Evolutionary conservation across 2,888 invertebrate genomes (phyloP).

Genomic region (Disparrhopalites patrizii): DNA sequence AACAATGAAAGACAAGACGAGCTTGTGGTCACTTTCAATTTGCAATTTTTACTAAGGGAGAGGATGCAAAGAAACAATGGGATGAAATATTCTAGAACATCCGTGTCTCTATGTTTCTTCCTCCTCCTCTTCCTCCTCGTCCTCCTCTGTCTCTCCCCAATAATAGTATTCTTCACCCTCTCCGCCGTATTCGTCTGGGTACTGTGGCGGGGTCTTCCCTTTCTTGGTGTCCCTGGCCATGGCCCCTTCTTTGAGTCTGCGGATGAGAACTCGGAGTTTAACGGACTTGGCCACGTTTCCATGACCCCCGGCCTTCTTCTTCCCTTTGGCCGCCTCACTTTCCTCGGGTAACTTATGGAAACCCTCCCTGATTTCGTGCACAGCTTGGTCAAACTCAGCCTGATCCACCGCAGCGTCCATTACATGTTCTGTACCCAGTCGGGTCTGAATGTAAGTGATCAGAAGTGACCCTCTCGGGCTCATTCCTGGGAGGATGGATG

Average conservation of each 20-base stretch:
- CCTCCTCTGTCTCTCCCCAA: no score
- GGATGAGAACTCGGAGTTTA: slow-evolving; percentile 21
- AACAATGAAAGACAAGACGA: no score
- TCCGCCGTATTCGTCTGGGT: background rate
- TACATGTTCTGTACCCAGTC: background rate
- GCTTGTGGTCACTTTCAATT: no score
- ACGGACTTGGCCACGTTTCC: slow-evolving; percentile 5
- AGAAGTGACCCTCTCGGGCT: background rate
- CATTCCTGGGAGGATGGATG: slow-evolving; percentile 24
- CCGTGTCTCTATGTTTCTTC: no score
- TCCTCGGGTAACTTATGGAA: background rate
- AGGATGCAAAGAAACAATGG: no score
- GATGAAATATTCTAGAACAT: no score
- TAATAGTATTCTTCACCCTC: background rate
- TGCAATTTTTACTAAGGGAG: no score
- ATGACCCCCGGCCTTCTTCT: no score
- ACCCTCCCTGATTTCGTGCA: slow-evolving; percentile 16
- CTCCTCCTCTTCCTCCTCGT: no score
- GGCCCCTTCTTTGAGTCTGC: slow-evolving; percentile 26
- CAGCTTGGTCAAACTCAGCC: slow-evolving; percentile 23
- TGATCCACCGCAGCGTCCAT: slow-evolving; percentile 4
- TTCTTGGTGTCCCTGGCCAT: slow-evolving; percentile 3
- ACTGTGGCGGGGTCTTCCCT: background rate
- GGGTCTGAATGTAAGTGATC: slow-evolving; percentile 8
- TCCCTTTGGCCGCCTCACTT: background rate